Evolutionary conservation across 2,888 invertebrate species (phyloP).

Genomic region (Zele albiditarsus): DNA sequence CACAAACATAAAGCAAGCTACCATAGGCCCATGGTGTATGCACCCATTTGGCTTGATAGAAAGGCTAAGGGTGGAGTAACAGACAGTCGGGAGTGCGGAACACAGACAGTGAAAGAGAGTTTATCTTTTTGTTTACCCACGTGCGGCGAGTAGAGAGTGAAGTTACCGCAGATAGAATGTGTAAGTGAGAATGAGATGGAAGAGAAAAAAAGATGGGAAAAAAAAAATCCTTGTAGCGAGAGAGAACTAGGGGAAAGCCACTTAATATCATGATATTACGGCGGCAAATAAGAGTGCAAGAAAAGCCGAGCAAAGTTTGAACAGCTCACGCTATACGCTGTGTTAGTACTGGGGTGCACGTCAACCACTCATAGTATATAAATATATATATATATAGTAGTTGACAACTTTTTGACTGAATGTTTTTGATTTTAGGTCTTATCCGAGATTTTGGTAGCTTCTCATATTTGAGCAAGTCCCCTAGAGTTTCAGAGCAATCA

Average conservation of each 20-base stretch:
- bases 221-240: not conserved
- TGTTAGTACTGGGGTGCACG: not conserved
- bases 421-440: not conserved
- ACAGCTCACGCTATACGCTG: conserved; percentile 48
- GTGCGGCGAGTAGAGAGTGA: conserved; percentile 47
- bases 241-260: conserved; percentile 46
- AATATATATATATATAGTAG: no score
- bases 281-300: conserved; percentile 55
- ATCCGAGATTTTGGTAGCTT: no score
- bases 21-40: conserved; percentile 49
- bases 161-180: not conserved
- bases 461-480: no score
- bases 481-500: no score
- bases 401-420: not conserved
- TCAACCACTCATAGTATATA: not conserved
- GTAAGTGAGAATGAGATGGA: conserved; percentile 21
- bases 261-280: conserved; percentile 62
- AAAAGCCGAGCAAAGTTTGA: conserved; percentile 55
- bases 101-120: not conserved
- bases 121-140: conserved; percentile 55
- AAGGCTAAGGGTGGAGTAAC: not conserved
- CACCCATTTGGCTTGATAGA: conserved; percentile 23
- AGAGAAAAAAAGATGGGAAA: conserved; percentile 15
- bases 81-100: not conserved
- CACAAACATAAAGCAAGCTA: conserved; percentile 54